Evolutionary conservation across 2,113 vertebrate species (phyloP), one percentile per base, ranked within the genome.

Genomic region (Deroptyus accipitrinus): DNA sequence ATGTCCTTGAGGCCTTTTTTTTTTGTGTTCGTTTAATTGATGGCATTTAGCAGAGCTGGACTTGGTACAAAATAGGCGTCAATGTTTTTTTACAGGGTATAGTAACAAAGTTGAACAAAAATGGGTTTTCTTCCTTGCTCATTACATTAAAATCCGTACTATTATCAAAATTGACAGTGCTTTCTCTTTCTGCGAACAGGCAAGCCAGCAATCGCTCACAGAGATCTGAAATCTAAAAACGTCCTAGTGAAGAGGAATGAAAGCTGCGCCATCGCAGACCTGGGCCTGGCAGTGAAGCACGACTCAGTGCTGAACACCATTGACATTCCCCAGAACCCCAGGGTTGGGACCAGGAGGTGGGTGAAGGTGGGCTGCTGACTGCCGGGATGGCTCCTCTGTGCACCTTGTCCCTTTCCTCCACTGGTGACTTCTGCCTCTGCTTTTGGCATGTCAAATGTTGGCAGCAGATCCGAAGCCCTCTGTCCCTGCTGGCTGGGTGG

Each of bases 161-260:
- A 25, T 35, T 63, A 7, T 0, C 33, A 16, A 30, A 48, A 7
- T 0, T 9, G 46, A 22, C 1, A 15, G 14, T 0, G 2, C 46
- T 35, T 72, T 49, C 33, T 63, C 48, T 27, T 33, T 3, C 95
- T 61, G 82, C 17, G 92, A 42, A 2, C 95, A 99, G 99, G 99
- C 79, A 99, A 99, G 95, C 99, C 99, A 15, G 99, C 99, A 6
- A 99, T 99, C 17, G 99, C 99, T 18, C 99, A 99, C 97, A 98
- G 99, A 91, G 99, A 99, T n/a, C 98, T 99, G 76, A 99, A 99
- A 84, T 99, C 99, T 57, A 99, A 99, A 95, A 99, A 99, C 91
- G 98, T 99, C 96, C 97, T 99, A 88, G 99, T 99, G 97, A 99
- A 99, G 98, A 99, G 98, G 97, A 99, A 99, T 22, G 98, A 99